Conservation (phyloP, 2,888 invertebrate species). For the Brenthis daphne region DNA sequence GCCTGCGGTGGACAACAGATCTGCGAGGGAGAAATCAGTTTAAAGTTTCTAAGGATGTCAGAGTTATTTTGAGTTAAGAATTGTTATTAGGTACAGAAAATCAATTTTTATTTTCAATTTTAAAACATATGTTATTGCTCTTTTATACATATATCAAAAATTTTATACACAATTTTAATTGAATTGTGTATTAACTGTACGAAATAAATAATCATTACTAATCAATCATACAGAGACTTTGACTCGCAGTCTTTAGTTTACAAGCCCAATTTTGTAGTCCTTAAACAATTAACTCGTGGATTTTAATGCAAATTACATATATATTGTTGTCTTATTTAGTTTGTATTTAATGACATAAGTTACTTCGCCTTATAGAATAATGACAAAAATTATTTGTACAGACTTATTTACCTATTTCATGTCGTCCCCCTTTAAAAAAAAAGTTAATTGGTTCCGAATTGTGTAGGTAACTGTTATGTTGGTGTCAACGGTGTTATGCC, state of each 20-base stretch:
- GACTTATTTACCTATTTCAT: too few relatives aligned
- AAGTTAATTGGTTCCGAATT: constrained; percentile 31
- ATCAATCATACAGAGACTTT: too few relatives aligned
- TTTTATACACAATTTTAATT: too few relatives aligned
- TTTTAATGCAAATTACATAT: too few relatives aligned
- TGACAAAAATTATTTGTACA: not conserved
- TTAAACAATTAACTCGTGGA: too few relatives aligned
- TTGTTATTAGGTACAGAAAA: not conserved
- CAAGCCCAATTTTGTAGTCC: too few relatives aligned
- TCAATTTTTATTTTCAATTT: not conserved
- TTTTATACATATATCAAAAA: not conserved
- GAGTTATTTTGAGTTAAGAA: not conserved
- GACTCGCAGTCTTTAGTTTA: too few relatives aligned
- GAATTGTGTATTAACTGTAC: too few relatives aligned
- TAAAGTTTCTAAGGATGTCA: constrained; percentile 4
- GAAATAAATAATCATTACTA: too few relatives aligned
- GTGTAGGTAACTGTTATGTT: constrained; percentile 16
- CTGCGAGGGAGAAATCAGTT: constrained; percentile 14
- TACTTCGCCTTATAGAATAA: not conserved
- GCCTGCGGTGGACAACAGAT: constrained; percentile 35
- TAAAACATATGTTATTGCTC: not conserved
- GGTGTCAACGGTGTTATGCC: constrained; percentile 26
- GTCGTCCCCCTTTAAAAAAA: constrained; percentile 14
- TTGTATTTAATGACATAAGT: too few relatives aligned
- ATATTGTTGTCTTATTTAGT: too few relatives aligned